A percentile compares a stretch with the other conserved stretches of the same genome.
phyloP scores from a whole-genome alignment of 2,797 vertebrate genomes.

The Oreonectes daqikongensis region DNA sequence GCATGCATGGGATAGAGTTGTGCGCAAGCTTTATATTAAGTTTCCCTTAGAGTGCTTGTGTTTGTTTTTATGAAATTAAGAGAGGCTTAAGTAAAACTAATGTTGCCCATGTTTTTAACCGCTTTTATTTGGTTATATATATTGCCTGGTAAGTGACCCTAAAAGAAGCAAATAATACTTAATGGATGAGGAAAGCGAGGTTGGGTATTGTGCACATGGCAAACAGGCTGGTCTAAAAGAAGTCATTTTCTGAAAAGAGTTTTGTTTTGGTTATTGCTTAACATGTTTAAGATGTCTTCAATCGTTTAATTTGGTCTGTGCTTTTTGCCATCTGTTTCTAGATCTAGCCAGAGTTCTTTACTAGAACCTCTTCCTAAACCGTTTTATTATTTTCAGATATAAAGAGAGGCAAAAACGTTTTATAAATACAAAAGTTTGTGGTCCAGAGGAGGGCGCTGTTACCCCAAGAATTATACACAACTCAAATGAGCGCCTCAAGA shows the following conservation, averaged over 20 bases:
- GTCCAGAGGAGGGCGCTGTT: conserved; percentile 29
- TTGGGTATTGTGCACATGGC: no score
- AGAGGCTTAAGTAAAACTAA: no score
- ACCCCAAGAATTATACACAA: background rate
- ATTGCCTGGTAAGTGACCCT: background rate
- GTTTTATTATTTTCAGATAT: background rate
- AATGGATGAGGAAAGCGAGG: no score
- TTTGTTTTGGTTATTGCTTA: background rate
- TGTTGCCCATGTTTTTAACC: background rate
- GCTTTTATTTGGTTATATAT: background rate
- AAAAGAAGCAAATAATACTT: no score
- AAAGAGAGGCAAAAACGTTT: background rate
- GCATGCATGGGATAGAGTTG: background rate
- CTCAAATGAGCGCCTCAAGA: background rate
- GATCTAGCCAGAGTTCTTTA: background rate
- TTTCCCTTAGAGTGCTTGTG: no score
- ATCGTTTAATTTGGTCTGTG: background rate
- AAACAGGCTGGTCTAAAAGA: no score
- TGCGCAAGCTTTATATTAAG: background rate
- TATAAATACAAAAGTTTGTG: background rate
- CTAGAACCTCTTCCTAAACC: background rate
- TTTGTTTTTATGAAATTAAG: no score
- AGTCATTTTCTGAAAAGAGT: no score
- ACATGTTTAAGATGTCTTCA: background rate
- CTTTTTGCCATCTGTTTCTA: background rate